Percentiles rank a stretch among this genome's conserved stretches.
Conservation (phyloP, 2,797 vertebrate species). For the Cichlasoma orientale region DNA sequence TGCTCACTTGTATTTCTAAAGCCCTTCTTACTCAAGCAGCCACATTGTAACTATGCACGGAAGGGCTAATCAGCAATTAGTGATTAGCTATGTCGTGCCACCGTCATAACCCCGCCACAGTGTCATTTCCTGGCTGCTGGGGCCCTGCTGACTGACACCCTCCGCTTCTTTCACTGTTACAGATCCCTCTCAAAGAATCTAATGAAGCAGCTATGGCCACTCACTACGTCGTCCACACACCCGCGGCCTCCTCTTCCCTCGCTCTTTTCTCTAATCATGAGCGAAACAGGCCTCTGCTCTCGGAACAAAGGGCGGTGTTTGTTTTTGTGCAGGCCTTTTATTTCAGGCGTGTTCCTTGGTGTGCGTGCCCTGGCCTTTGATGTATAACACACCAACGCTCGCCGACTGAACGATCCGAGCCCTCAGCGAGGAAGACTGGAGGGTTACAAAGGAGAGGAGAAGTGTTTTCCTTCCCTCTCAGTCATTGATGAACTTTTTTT, state of each 20-base stretch:
- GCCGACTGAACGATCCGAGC: constrained; percentile 33
- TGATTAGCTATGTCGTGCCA: constrained; percentile 70
- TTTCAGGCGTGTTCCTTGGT: constrained; percentile 68
- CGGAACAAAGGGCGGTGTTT: constrained; percentile 78
- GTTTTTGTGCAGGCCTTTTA: constrained; percentile 68
- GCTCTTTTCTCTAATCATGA: constrained; percentile 73
- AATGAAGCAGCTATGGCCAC: constrained; percentile 39
- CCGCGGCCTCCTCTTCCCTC: constrained; percentile 43
- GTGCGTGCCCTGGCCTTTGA: constrained; percentile 74
- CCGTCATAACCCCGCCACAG: constrained; percentile 58
- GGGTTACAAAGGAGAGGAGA: constrained; percentile 40
- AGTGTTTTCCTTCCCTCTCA: constrained; percentile 60
- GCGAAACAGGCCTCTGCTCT: constrained; percentile 32
- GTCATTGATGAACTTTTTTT: constrained; percentile 39
- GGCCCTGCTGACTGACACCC: constrained; percentile 55
- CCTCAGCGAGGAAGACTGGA: constrained; percentile 36
- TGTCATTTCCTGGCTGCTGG: constrained; percentile 71
- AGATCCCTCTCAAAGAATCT: constrained; percentile 48
- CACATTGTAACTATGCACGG: constrained; percentile 36
- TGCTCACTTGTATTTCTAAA: neutral
- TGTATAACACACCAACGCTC: constrained; percentile 52
- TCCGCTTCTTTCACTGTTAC: constrained; percentile 54
- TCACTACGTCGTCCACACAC: constrained; percentile 6
- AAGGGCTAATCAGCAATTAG: constrained; percentile 69
- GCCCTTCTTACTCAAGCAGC: neutral